Conservation (phyloP, 2,113 vertebrate species). For the Ictalurus punctatus region DNA sequence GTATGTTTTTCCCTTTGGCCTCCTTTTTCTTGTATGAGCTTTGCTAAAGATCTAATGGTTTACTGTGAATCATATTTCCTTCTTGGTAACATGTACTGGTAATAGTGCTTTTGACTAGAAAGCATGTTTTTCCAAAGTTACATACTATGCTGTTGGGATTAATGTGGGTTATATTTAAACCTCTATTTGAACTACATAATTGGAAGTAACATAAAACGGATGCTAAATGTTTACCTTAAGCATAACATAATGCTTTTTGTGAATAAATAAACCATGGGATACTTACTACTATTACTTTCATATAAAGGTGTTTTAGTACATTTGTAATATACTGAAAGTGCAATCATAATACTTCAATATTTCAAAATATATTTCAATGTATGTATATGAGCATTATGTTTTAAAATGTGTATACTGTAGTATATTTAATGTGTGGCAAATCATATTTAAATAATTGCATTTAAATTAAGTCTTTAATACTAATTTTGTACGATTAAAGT, state of each 20-base stretch:
- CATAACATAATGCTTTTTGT: background rate
- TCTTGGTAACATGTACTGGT: background rate
- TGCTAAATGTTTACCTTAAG: background rate
- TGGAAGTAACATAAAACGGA: background rate
- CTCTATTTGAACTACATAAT: background rate
- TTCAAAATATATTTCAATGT: no score
- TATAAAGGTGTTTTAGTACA: background rate
- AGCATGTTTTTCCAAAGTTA: background rate
- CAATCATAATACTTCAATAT: no score
- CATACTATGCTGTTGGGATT: background rate
- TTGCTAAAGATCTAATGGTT: background rate
- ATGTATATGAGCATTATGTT: no score
- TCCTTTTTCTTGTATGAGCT: background rate
- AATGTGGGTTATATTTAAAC: background rate
- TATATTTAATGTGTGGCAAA: background rate
- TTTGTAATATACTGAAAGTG: background rate
- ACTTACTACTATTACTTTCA: background rate
- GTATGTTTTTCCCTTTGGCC: no score
- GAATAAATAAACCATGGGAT: background rate
- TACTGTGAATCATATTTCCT: background rate
- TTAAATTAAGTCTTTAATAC: background rate
- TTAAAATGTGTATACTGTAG: no score
- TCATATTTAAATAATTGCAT: background rate
- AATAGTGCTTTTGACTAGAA: background rate
- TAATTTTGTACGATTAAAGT: no score